Base-by-base conservation (phyloP, 2,113 vertebrate genomes). In the Scartelaos histophorus region DNA sequence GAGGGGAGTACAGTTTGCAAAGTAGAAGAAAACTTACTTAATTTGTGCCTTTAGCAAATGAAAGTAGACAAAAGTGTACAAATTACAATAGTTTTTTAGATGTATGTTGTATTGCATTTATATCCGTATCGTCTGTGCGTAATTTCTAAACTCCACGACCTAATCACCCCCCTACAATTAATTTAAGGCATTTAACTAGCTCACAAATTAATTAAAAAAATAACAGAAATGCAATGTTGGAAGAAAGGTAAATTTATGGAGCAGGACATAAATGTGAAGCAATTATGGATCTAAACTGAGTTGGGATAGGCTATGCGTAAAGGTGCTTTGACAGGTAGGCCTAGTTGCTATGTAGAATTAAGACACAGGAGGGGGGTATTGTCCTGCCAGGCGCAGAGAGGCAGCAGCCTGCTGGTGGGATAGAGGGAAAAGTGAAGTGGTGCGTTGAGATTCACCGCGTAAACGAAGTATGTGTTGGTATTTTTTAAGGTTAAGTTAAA, bases 301-400 rank as follows among this genome's bases (percentile, higher is more conserved):
- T 38, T 19, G 1, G 19, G 9, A 10, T 12, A 15, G 9, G 38
- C 38, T 43, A 15, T 68, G 49, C 35, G 62, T 7, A 57, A 76
- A 13, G 13, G 12, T 22, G 13, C 25, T 22, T 70, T 43, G 72
- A 57, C 22, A 53, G 34, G 0, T 54, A n/a, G 19, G n/a, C n/a
- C 51, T 21, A 38, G 81, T 47, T 90, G 89, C 89, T 80, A 87
- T 92, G 62, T 82, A 66, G 61, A 65, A 69, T 82, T 76, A 82
- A 83, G 74, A 90, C 91, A 83, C 91, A 89, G 87, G 91, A 92
- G 86, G 91, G 91, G 78, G 78, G n/a, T 88, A 79, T 91, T 91
- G 89, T 83, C 69, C 89, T 86, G 66, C 73, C 65, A 47, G 69
- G 75, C 69, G 68, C 58, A 15, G 7, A 6, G 25, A 61, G 66